Evolutionary conservation across 2,888 invertebrate genomes (phyloP).

Genomic region (Stenolophus ochropezus): DNA sequence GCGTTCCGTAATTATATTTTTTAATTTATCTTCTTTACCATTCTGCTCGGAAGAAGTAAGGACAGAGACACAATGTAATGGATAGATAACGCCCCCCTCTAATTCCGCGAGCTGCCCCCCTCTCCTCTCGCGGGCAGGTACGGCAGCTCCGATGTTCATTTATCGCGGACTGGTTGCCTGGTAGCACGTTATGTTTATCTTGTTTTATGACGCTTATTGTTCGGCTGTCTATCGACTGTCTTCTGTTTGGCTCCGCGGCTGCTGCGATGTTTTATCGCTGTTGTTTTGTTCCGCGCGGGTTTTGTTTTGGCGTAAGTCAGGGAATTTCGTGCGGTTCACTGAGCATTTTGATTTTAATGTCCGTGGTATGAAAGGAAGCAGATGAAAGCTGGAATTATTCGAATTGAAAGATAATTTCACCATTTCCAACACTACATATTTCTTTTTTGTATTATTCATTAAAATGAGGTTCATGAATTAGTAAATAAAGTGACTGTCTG

Average conservation of each 20-base stretch:
- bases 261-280: slow-evolving; percentile 24
- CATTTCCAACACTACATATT: not conserved
- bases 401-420: not conserved
- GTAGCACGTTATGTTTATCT: slow-evolving; percentile 16
- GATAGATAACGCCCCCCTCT: slow-evolving; percentile 65
- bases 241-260: not conserved
- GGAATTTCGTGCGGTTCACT: slow-evolving; percentile 24
- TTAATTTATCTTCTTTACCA: slow-evolving; percentile 83
- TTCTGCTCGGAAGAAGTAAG: slow-evolving; percentile 65
- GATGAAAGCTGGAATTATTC: not conserved
- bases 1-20: slow-evolving; percentile 82
- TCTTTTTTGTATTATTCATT: not conserved
- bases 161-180: slow-evolving; percentile 10
- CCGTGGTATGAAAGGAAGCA: not conserved
- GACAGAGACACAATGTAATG: slow-evolving; percentile 69
- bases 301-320: slow-evolving; percentile 37
- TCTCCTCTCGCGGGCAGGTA: too few relatives aligned
- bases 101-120: not conserved
- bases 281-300: slow-evolving; percentile 15
- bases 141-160: slow-evolving; percentile 3
- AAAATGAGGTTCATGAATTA: too few relatives aligned
- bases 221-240: slow-evolving; percentile 33
- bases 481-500: too few relatives aligned
- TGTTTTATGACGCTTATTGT: slow-evolving; percentile 27
- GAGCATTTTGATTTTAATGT: slow-evolving; percentile 29